These are phyloP conservation scores for Piaya cayana DNA, from an alignment of 2,113 vertebrate genomes.

Conservation along the genomic window DNA sequence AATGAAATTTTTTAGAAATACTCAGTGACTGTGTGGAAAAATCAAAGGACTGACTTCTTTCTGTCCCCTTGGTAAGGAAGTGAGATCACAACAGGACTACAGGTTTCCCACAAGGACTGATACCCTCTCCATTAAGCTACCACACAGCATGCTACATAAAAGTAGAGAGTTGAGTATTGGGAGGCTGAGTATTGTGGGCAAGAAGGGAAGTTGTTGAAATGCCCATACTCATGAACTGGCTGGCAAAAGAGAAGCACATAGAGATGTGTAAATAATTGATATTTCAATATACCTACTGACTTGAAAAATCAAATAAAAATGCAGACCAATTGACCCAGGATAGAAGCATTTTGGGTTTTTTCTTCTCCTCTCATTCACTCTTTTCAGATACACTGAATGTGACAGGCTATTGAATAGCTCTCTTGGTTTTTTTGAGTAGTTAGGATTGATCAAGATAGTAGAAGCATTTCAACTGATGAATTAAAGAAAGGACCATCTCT, in stretches of 20 bases:
- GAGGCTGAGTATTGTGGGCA: neutral
- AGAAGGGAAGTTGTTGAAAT: neutral
- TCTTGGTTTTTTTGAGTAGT: neutral
- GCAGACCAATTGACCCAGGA: constrained; percentile 20
- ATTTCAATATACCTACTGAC: constrained; percentile 39
- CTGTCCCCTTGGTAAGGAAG: neutral
- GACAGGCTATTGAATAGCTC: neutral
- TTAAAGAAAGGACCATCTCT: neutral
- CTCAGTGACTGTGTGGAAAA: accelerated
- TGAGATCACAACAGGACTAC: neutral
- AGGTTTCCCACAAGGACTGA: neutral
- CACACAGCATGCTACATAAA: neutral
- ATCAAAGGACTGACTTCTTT: neutral
- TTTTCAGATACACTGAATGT: neutral
- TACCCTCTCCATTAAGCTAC: neutral
- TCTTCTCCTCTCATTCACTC: accelerated
- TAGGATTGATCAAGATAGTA: neutral
- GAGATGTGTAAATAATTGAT: constrained; percentile 25
- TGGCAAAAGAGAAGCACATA: neutral
- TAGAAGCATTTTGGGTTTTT: neutral
- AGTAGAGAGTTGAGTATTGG: neutral
- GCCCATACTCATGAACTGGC: neutral
- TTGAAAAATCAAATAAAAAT: constrained; percentile 28
- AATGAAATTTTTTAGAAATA: neutral
- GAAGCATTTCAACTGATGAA: neutral